Evolutionary conservation across 2,888 invertebrate species (phyloP), one percentile per base, ranked within the genome.

Genomic region (Ophion ellenae): DNA sequence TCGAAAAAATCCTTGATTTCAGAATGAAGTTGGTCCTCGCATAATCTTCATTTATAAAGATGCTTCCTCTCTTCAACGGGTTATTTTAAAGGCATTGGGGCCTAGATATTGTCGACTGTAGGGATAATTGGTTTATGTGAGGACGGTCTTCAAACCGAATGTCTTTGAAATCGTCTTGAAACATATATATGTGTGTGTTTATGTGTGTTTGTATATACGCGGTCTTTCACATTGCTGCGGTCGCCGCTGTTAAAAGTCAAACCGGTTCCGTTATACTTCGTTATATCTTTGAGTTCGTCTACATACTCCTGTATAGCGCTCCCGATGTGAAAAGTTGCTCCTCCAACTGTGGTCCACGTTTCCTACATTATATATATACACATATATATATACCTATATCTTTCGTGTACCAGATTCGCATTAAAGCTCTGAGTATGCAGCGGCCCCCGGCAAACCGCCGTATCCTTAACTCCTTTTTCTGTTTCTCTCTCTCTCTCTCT

Each of bases 191-290:
- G 45, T 20, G 2, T 74, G 14, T 24, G 24, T 24, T 1, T 2
- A 1, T 24, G 24, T 24, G 24, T 53, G 40, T 76, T 11, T 57
- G 40, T 66, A 20, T 20, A 28, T 40, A 40, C 17, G n/a, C 17
- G 17, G 3, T 70, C 9, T 53, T 11, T 28, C 24, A 28, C 47
- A 47, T 57, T 40, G 40, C 71, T 71, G 71, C 53, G 20, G 53
- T 76, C 20, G 17, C 53, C 20, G 53, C 53, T 53, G n/a, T 66
- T 53, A 66, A 76, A 64, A 76, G 66, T 17, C 66, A 17, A 76
- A 76, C 76, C 76, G 76, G 76, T 76, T 76, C 53, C 45, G 63
- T 75, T 75, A 64, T 75, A 75, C 63, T 64, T 76, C 64, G 75
- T 76, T 64, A 64, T 66, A 76, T 64, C 47, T 40, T 47, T 32